Conservation (phyloP, 1,140 invertebrate species). For the Hetaerina americana region DNA sequence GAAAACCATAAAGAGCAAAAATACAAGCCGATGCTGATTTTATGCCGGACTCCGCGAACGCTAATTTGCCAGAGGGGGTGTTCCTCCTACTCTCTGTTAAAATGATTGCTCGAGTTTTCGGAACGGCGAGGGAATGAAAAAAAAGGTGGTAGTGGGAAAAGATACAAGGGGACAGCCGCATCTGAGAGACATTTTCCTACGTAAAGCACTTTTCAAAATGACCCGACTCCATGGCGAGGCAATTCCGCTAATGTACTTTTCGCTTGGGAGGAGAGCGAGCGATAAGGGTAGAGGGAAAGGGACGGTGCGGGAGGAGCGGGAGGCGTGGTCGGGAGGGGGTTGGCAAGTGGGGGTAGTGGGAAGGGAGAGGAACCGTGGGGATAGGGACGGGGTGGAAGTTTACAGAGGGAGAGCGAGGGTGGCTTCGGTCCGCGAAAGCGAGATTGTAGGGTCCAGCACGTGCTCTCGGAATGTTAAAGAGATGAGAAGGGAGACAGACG, state of each 20-base stretch:
- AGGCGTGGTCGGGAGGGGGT: neutral
- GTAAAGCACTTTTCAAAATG: neutral
- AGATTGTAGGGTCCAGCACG: no score
- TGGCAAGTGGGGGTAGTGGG: neutral
- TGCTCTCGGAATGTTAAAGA: no score
- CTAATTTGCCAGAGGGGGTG: neutral
- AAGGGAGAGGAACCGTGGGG: neutral
- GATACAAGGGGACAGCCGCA: neutral
- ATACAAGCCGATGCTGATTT: no score
- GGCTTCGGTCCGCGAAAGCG: no score
- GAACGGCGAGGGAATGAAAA: neutral
- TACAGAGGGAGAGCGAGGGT: no score
- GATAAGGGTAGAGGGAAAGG: neutral
- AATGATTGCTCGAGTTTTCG: neutral
- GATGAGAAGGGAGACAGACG: no score
- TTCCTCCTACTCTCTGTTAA: neutral
- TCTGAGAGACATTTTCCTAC: neutral
- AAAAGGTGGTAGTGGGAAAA: neutral
- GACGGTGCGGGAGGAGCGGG: neutral
- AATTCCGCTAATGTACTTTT: neutral
- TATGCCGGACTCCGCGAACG: no score
- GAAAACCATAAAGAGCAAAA: no score
- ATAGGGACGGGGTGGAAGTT: no score
- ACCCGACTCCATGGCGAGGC: neutral
- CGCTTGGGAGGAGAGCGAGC: neutral